Evolutionary conservation across 2,888 invertebrate species (phyloP).

Genomic region (Thymelicus lineola): DNA sequence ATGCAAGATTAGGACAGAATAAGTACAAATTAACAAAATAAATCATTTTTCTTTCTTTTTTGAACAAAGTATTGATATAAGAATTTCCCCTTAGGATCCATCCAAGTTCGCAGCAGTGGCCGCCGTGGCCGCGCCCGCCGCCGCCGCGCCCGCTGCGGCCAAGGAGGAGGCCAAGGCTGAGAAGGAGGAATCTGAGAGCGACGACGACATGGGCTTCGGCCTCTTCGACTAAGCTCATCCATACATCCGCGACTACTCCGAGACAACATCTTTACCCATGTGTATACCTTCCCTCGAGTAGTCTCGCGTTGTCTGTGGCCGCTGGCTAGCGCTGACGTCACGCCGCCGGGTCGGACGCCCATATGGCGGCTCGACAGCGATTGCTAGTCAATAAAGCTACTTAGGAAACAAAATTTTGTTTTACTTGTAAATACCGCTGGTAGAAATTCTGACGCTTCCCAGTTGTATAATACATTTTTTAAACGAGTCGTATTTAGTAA

Average conservation of each 20-base stretch:
- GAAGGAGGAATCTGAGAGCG: conserved; percentile 92
- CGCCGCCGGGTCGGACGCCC: conserved; percentile 80
- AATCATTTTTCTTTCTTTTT: no score
- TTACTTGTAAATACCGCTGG: conserved; percentile 34
- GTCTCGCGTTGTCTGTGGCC: conserved; percentile 46
- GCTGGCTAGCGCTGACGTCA: conserved; percentile 53
- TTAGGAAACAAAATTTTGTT: conserved; percentile 44
- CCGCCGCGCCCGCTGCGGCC: conserved; percentile 86
- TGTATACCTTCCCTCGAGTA: conserved; percentile 10
- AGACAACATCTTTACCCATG: conserved; percentile 25
- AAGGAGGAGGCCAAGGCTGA: conserved; percentile 91
- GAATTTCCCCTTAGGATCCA: conserved; percentile 88
- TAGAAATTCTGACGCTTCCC: no score
- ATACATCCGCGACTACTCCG: conserved; percentile 37
- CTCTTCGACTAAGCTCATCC: conserved; percentile 90
- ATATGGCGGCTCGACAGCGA: conserved; percentile 71
- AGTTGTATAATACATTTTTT: no score
- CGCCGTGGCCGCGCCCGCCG: conserved; percentile 87
- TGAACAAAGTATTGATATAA: background rate
- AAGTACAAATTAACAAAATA: no score
- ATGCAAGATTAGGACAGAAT: no score
- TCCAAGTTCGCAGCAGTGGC: conserved; percentile 93
- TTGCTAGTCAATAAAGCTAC: conserved; percentile 68
- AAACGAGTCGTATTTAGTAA: no score
- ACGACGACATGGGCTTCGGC: conserved; percentile 99